phyloP scores from a whole-genome alignment of 2,113 vertebrate genomes.

The Solea solea region DNA sequence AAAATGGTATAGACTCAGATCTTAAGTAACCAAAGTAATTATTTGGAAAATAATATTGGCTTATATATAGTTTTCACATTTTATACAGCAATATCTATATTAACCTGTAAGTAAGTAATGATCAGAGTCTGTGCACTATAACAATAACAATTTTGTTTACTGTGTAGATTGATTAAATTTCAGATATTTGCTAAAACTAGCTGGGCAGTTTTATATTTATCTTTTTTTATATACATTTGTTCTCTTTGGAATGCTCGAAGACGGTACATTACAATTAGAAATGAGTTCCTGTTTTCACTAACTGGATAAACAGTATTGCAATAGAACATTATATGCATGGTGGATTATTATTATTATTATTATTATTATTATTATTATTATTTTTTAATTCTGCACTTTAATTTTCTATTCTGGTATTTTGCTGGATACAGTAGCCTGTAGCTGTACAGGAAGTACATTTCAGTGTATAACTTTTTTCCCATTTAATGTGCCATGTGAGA shows the following conservation, averaged over 20 bases:
- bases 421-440: conserved; percentile 2
- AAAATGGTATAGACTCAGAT: background rate
- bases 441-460: background rate
- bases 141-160: background rate
- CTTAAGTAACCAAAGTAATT: conserved; percentile 10
- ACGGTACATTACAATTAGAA: conserved; percentile 2
- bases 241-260: conserved; percentile 4
- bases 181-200: conserved; percentile 12
- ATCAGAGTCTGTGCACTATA: background rate
- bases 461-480: background rate
- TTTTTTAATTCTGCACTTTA: conserved; percentile 64
- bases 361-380: background rate
- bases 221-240: conserved; percentile 24
- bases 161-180: conserved; percentile 12
- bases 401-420: conserved; percentile 22
- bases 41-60: background rate
- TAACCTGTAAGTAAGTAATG: background rate
- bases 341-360: background rate
- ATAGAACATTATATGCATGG: conserved; percentile 16
- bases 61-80: background rate
- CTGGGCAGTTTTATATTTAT: conserved; percentile 37
- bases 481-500: conserved; percentile 14
- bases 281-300: conserved; percentile 1
- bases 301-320: conserved; percentile 4
- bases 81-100: background rate